Percentiles rank a stretch among this genome's conserved stretches.
These are phyloP conservation scores for Lasioglossum malachurum DNA, from an alignment of 2,888 invertebrate genomes.

Conservation along the genomic window DNA sequence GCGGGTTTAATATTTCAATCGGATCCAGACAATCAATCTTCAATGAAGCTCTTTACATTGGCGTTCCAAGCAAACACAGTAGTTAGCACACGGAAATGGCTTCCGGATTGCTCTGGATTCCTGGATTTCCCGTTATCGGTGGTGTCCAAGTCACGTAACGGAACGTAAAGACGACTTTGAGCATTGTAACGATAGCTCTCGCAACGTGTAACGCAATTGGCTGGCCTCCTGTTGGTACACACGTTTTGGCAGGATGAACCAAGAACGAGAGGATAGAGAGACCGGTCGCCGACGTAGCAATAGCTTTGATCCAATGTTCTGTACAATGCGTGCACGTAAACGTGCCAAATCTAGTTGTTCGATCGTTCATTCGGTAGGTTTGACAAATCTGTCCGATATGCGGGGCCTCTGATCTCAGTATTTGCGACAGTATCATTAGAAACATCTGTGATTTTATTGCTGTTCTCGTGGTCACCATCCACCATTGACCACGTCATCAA, in stretches of 20 bases:
- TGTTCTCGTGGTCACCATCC: neutral
- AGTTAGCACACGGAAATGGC: constrained; percentile 47
- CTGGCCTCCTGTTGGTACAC: constrained; percentile 60
- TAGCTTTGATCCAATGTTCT: constrained; percentile 66
- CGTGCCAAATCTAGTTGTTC: constrained; percentile 68
- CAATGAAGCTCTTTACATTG: constrained; percentile 50
- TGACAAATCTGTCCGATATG: constrained; percentile 52
- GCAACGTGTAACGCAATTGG: constrained; percentile 67
- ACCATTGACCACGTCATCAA: neutral
- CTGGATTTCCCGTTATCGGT: constrained; percentile 62
- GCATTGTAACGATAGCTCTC: constrained; percentile 65
- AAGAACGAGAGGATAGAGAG: constrained; percentile 61
- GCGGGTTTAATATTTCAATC: constrained; percentile 25
- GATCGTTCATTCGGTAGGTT: constrained; percentile 65
- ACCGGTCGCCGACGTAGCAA: constrained; percentile 46
- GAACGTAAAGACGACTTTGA: constrained; percentile 72
- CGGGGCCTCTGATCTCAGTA: constrained; percentile 6
- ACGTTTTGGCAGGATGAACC: constrained; percentile 66
- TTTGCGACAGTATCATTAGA: constrained; percentile 41
- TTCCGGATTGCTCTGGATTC: constrained; percentile 50
- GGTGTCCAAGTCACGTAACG: constrained; percentile 65
- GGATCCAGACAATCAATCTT: constrained; percentile 45
- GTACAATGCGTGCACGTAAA: constrained; percentile 68
- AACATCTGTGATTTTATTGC: constrained; percentile 27
- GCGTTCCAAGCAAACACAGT: constrained; percentile 40